Base-by-base conservation (phyloP, 2,888 invertebrate genomes). In the Phyllotreta striolata region DNA sequence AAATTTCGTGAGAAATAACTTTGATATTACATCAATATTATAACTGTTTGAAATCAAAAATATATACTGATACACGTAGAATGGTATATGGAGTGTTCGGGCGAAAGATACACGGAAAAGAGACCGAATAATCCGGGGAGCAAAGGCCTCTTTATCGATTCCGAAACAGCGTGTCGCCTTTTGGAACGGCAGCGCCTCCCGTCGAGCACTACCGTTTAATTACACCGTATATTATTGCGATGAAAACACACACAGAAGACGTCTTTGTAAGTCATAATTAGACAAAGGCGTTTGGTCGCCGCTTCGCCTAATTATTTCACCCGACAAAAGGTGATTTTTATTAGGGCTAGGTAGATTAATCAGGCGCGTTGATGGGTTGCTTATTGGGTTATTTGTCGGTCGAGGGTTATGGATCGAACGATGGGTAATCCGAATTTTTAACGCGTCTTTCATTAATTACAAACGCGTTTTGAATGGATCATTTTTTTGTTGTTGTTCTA, bases 131-230 rank as follows among this genome's bases (percentile, higher is more conserved):
- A 24, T 24, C 24, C 38, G 52, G 38, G 38, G 52, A 52, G 52
- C 52, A 52, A 52, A 44, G 52, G 52, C 59, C 51, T 59, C 35
- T 56, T 58, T 66, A 62, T 66, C 60, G 70, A 71, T 72, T 72
- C 67, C 69, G 62, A 63, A 66, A 35, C 72, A 72, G 72, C 70
- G 64, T 71, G 73, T 55, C 68, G 69, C 56, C 69, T 57, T 43
- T 64, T 64, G 60, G 69, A 70, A 66, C 63, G 60, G 63, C 68
- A 58, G 62, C 64, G 55, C 71, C 72, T 72, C 75, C 76, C 68
- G 70, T 62, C 40, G 74, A 63, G 75, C 71, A 74, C 76, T 76
- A 75, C 76, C 70, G 76, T 75, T 76, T 76, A 76, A 76, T 76
- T 74, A 76, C 68, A 72, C 60, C 55, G 67, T 67, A 70, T 71